Evolutionary conservation across 2,888 invertebrate species (phyloP).

Genomic region (Unio pictorum): DNA sequence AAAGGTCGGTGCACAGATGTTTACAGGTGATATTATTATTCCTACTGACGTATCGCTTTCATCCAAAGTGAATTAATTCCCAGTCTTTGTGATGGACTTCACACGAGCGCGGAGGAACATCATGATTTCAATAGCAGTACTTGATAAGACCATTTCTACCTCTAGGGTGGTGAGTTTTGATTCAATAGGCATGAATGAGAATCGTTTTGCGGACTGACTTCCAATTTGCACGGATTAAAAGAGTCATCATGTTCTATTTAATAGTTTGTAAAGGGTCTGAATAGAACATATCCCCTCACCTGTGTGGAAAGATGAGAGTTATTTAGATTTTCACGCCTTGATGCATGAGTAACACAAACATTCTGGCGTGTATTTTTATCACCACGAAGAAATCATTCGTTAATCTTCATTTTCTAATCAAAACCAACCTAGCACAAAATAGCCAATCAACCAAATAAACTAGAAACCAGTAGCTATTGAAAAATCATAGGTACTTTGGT

Average conservation of each 20-base stretch:
- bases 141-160: conserved; percentile 6
- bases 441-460: no score
- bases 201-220: conserved; percentile 19
- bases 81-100: conserved; percentile 19
- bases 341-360: no score
- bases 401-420: no score
- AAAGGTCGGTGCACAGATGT: conserved; percentile 24
- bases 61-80: conserved; percentile 32
- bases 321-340: no score
- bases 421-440: no score
- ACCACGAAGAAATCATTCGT: no score
- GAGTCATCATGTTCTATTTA: neutral
- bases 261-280: no score
- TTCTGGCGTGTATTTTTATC: no score
- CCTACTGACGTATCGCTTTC: conserved; percentile 21
- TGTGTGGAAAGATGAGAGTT: no score
- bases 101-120: conserved; percentile 5
- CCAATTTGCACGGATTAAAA: conserved; percentile 7
- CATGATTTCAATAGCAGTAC: conserved; percentile 3
- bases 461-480: no score
- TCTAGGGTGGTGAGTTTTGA: conserved; percentile 6
- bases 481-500: no score
- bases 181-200: conserved; percentile 12
- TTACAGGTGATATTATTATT: conserved; percentile 15
- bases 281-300: no score